Percentiles rank a stretch among this genome's conserved stretches.
Conservation (phyloP, 1,140 invertebrate genomes). For the Lepidurus apus region DNA sequence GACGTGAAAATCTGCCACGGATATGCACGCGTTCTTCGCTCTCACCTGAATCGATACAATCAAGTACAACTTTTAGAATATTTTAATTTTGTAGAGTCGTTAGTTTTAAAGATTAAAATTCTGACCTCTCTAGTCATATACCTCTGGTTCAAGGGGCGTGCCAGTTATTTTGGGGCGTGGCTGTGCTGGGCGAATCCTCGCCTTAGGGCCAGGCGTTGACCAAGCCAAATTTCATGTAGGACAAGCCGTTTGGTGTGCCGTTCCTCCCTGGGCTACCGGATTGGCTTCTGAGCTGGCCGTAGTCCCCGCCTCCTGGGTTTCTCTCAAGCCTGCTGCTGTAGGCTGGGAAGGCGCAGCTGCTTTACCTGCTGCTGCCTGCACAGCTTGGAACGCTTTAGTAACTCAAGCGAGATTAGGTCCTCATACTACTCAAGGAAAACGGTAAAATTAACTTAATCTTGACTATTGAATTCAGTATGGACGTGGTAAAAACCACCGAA, state of each 20-base stretch:
- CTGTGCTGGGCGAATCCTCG: constrained; percentile 60
- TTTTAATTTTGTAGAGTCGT: not conserved
- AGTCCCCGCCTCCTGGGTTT: constrained; percentile 44
- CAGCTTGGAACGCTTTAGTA: constrained; percentile 60
- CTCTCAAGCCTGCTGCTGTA: constrained; percentile 59
- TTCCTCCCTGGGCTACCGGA: constrained; percentile 43
- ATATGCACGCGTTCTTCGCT: constrained; percentile 54
- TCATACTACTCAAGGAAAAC: constrained; percentile 53
- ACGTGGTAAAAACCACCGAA: no score
- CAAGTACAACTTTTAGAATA: constrained; percentile 12
- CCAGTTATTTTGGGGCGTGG: constrained; percentile 62
- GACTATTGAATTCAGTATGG: no score
- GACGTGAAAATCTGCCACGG: constrained; percentile 59
- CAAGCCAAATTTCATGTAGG: constrained; percentile 54
- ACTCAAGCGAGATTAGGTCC: constrained; percentile 51
- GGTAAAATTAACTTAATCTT: constrained; percentile 43
- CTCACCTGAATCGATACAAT: constrained; percentile 32
- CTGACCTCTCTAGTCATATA: not conserved
- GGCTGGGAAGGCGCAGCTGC: constrained; percentile 63
- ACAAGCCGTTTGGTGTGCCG: constrained; percentile 58
- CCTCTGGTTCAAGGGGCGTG: constrained; percentile 46
- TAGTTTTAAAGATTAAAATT: not conserved
- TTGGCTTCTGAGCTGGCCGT: constrained; percentile 31
- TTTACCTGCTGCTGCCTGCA: constrained; percentile 62
- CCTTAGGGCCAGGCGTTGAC: constrained; percentile 55